These are phyloP conservation scores for Hydropsyche betteni DNA, from an alignment of 2,888 invertebrate genomes.

Conservation along the genomic window DNA sequence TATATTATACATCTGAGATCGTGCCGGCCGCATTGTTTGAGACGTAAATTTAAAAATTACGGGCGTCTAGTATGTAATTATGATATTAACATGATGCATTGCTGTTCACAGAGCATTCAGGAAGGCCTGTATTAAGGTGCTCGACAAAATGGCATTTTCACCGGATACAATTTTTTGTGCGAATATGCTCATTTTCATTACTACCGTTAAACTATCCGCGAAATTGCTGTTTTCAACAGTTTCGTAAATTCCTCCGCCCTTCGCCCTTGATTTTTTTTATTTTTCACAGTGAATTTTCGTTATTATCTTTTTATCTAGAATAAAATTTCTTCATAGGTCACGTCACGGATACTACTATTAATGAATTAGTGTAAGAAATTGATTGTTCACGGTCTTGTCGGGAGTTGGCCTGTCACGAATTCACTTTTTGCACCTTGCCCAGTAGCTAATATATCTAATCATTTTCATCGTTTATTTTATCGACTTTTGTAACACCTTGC, in stretches of 20 bases:
- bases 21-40: slow-evolving; percentile 4
- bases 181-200: too few species aligned
- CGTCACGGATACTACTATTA: too few species aligned
- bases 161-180: background rate
- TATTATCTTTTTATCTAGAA: too few species aligned
- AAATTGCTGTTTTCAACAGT: too few species aligned
- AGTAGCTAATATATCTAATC: background rate
- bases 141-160: slow-evolving; percentile 12
- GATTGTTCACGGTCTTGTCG: slow-evolving; percentile 19
- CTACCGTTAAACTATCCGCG: too few species aligned
- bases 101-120: slow-evolving; percentile 1
- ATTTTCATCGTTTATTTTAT: background rate
- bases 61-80: slow-evolving; percentile 7
- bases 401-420: slow-evolving; percentile 10
- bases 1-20: slow-evolving; percentile 14
- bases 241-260: background rate
- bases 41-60: slow-evolving; percentile 10
- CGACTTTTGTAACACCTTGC: background rate
- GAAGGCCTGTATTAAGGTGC: slow-evolving; percentile 12
- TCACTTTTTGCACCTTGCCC: background rate
- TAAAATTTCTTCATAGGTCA: too few species aligned
- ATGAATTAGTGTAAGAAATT: background rate
- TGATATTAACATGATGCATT: slow-evolving; percentile 30
- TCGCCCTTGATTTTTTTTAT: background rate
- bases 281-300: too few species aligned